A percentile compares a stretch with the other conserved stretches of the same genome.
These are phyloP conservation scores for Pteruthius melanotis DNA, from an alignment of 2,113 vertebrate species.

Conservation along the genomic window DNA sequence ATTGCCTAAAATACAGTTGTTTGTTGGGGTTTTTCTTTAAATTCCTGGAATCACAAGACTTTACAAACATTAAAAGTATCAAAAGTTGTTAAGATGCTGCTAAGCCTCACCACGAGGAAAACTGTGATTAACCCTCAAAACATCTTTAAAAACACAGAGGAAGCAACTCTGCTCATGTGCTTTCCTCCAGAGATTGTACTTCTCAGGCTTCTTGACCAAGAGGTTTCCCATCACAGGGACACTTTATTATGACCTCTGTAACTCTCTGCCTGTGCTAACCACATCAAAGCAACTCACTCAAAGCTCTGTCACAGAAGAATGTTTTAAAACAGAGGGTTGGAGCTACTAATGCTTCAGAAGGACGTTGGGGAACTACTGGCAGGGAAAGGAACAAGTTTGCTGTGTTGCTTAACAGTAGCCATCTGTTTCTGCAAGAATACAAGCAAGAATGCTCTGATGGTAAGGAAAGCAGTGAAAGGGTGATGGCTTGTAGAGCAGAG, in stretches of 20 bases:
- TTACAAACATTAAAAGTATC: background rate
- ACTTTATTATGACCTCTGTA: background rate
- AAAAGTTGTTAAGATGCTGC: background rate
- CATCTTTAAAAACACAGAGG: background rate
- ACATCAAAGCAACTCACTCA: background rate
- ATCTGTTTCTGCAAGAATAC: background rate
- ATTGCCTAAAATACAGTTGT: background rate
- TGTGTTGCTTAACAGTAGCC: background rate
- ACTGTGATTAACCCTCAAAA: background rate
- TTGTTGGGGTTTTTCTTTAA: background rate
- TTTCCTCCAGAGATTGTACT: background rate
- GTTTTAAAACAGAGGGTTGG: background rate
- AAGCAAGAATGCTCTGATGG: background rate
- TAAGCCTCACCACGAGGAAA: background rate
- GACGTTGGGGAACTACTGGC: background rate
- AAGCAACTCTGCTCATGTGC: background rate
- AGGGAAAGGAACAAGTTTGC: background rate
- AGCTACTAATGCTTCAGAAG: background rate
- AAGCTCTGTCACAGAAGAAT: background rate
- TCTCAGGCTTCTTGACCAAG: background rate
- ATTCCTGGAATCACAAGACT: background rate
- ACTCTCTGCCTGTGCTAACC: background rate
- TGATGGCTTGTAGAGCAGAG: background rate
- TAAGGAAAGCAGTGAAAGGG: background rate
- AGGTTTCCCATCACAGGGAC: background rate